Conservation (phyloP, 2,797 vertebrate species). For the Melanotaenia parkinsoni region DNA sequence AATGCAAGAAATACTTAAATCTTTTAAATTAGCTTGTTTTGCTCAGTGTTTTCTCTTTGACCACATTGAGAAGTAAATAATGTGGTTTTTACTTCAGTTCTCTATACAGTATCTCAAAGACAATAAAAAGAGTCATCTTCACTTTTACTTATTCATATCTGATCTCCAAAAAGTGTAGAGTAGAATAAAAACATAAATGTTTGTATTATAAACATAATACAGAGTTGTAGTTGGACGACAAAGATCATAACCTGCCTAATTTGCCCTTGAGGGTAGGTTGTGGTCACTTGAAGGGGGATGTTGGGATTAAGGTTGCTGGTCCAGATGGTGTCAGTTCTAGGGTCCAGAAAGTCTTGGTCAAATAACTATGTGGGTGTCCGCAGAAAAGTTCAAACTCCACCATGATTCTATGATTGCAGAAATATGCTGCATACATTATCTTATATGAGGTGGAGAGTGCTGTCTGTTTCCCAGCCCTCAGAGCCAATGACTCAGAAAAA, state of each 20-base stretch:
- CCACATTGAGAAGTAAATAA: background rate
- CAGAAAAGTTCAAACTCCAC: too few species aligned
- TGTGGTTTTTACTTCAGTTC: background rate
- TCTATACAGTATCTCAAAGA: background rate
- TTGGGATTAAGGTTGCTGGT: too few species aligned
- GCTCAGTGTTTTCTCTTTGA: background rate
- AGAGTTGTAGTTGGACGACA: background rate
- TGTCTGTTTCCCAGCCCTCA: too few species aligned
- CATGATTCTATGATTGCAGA: too few species aligned
- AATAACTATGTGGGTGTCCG: too few species aligned
- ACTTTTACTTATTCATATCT: background rate
- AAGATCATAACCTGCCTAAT: background rate
- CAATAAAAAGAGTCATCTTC: background rate
- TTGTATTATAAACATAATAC: background rate
- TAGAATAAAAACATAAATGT: background rate
- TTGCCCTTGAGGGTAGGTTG: background rate
- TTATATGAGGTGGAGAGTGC: too few species aligned
- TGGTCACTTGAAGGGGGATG: background rate
- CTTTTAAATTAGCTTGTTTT: background rate
- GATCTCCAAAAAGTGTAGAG: background rate
- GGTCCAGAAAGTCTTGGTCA: too few species aligned
- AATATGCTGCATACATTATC: too few species aligned
- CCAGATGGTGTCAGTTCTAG: too few species aligned
- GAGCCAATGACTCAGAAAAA: too few species aligned
- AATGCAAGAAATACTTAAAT: slow-evolving; percentile 8